Evolutionary conservation across 1,140 invertebrate genomes (phyloP), one percentile per base, ranked within the genome.

Genomic region (Colletes latitarsis): DNA sequence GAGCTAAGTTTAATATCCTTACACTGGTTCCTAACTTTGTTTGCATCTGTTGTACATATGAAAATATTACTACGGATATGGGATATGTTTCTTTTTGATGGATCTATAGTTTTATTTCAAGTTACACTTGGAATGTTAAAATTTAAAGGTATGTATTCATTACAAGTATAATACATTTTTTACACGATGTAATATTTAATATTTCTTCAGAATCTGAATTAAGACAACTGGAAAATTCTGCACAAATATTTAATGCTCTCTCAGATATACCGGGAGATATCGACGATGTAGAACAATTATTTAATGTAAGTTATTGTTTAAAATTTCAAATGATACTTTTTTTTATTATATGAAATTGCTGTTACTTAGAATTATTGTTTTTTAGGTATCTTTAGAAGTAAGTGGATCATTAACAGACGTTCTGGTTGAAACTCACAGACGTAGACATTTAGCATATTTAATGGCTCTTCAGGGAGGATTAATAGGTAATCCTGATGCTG

Each of bases 11-110:
- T 99, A 41, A 99, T 99, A 88, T 98, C 98, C 15, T 94, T 99
- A 82, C 98, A 99, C 91, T 99, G 99, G 99, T 99, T 99, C 93
- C 94, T 99, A 49, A 99, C 99, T 3, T 92, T 99, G n/a, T 99
- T 99, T 94, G 98, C 98, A 5, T 99, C 98, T 90, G 98, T 99
- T 77, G 97, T 99, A n/a, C 98, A 99, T 88, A 98, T 99, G 95
- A 98, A 98, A 93, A 97, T 99, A 79, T 94, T 99, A 58, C 94
- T 99, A 5, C 94, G 98, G 77, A 96, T 99, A 82, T 99, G 99
- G 99, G 99, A 99, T 93, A 94, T 99, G 77, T 98, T 99, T 92
- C 99, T 99, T 91, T 96, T 97, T 86, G 97, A 99, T 93, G 99
- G 99, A 58, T 98, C 98, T 14, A 96, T 98, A 81, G 96, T 99